Conservation (phyloP, 2,113 vertebrate species). For the Caranx ignobilis region DNA sequence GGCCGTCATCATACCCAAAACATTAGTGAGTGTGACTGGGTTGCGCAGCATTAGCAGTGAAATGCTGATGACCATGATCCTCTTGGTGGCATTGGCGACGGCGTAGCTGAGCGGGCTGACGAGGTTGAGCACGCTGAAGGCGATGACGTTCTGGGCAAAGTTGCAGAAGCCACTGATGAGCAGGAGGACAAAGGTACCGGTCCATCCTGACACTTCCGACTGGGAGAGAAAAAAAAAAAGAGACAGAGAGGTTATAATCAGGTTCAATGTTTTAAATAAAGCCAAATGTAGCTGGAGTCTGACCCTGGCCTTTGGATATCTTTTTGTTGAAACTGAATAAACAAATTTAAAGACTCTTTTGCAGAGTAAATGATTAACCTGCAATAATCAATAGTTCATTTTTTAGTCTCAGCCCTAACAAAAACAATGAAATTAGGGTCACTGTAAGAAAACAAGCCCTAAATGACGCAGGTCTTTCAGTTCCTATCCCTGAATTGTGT, state of each 20-base stretch:
- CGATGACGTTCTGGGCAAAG: slow-evolving; percentile 98
- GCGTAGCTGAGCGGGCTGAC: slow-evolving; percentile 98
- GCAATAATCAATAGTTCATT: too few species aligned
- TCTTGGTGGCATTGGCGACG: slow-evolving; percentile 96
- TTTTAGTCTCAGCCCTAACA: too few species aligned
- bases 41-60: slow-evolving; percentile 96
- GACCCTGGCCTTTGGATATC: background rate
- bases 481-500: background rate
- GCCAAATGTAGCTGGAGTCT: background rate
- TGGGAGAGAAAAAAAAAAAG: slow-evolving; percentile 49
- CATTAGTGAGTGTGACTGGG: slow-evolving; percentile 91
- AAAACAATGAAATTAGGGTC: background rate
- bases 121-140: slow-evolving; percentile 96
- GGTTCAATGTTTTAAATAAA: background rate
- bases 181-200: slow-evolving; percentile 91
- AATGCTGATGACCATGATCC: slow-evolving; percentile 98
- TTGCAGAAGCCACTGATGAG: slow-evolving; percentile 97
- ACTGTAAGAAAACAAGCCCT: background rate
- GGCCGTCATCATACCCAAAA: slow-evolving; percentile 97
- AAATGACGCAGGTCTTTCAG: background rate
- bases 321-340: background rate
- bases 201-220: slow-evolving; percentile 87
- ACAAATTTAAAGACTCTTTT: background rate
- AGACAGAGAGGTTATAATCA: background rate
- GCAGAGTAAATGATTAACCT: too few species aligned